phyloP scores from a whole-genome alignment of 1,140 invertebrate genomes.

The Dreissena rostriformis region DNA sequence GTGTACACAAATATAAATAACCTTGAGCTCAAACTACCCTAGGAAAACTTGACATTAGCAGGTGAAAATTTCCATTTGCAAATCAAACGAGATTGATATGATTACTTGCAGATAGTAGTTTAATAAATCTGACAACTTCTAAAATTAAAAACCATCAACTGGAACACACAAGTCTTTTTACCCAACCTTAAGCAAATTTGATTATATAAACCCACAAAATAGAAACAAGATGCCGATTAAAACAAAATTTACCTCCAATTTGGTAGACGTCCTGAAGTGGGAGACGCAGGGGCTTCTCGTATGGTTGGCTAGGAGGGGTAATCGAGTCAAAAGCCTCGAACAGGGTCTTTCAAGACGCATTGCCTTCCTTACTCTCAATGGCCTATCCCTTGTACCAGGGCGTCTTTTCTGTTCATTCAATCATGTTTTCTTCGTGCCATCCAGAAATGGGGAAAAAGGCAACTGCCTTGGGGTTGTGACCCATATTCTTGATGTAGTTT shows the following conservation, averaged over 20 bases:
- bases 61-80: too few relatives aligned
- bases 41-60: too few relatives aligned
- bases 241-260: constrained; percentile 93
- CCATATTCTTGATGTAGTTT: constrained; percentile 97
- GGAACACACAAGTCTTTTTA: too few relatives aligned
- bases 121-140: too few relatives aligned
- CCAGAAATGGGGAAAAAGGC: constrained; percentile 99
- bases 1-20: too few relatives aligned
- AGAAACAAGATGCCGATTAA: too few relatives aligned
- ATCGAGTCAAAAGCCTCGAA: constrained; percentile 98
- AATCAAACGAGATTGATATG: too few relatives aligned
- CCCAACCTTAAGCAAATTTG: too few relatives aligned
- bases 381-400: constrained; percentile 98
- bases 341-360: constrained; percentile 93
- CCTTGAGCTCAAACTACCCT: too few relatives aligned
- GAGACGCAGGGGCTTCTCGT: constrained; percentile 97
- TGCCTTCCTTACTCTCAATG: constrained; percentile 88
- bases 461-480: constrained; percentile 97
- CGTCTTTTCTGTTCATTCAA: constrained; percentile 95
- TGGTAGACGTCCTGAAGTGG: constrained; percentile 99
- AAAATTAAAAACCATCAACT: too few relatives aligned
- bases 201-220: too few relatives aligned
- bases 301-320: constrained; percentile 94
- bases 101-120: too few relatives aligned
- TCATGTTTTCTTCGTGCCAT: constrained; percentile 99